Evolutionary conservation across 2,888 invertebrate genomes (phyloP), one percentile per base, ranked within the genome.

Genomic region (Chorisops tibialis): DNA sequence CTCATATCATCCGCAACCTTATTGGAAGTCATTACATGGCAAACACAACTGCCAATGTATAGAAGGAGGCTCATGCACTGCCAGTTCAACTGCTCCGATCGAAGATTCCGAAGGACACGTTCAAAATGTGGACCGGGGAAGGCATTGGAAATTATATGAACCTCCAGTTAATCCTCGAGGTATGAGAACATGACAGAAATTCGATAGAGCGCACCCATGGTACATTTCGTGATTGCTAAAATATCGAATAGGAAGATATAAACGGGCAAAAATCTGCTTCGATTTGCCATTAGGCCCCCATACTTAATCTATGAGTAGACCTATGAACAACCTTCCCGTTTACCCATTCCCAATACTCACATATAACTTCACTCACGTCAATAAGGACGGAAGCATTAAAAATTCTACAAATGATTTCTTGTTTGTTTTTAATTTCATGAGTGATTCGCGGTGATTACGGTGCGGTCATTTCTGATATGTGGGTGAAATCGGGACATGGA

Each of bases 381-480:
- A 30, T 9, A 9, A 30, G 30, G 30, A 30, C 30, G 30, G 9
- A 7, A 30, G 30, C 56, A 56, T 56, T 56, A 56, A 56, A 56
- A 56, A 56, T 56, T 56, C 56, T 21, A 12, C 43, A 56, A 56
- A 56, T 56, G 56, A 37, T 14, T 56, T 45, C 24, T 43, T 56
- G 56, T 56, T 56, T 56, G 45, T 56, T 56, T 56, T 56, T 56
- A 56, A 56, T 56, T 56, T 56, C 56, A 45, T 45, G 43, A 30
- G 43, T 45, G 30, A 56, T 56, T 56, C 45, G 30, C 30, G 39
- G n/a, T 30, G 56, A 56, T 56, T 56, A 56, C 56, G 56, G 56
- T 45, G 43, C 14, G 18, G 38, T 41, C 52, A n/a, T n/a, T n/a
- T n/a, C n/a, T n/a, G n/a, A n/a, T n/a, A n/a, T 21, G 22, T 22